Percentiles rank a stretch among this genome's conserved stretches.
These are phyloP conservation scores for Calidris pygmaea DNA, from an alignment of 2,113 vertebrate genomes.

Conservation along the genomic window DNA sequence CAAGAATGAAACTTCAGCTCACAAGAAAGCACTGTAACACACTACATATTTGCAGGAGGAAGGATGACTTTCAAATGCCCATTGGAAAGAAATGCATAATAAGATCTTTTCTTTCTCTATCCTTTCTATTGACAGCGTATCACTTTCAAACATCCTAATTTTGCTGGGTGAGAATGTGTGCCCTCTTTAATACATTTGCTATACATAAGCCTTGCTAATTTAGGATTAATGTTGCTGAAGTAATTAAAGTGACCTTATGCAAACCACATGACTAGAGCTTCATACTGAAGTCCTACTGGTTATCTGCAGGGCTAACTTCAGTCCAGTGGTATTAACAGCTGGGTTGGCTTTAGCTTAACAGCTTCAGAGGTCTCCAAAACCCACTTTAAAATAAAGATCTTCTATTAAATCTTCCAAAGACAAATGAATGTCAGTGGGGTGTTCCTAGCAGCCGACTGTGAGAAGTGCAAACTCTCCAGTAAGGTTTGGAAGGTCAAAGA, in stretches of 20 bases:
- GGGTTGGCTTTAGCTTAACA: background rate
- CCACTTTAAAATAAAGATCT: background rate
- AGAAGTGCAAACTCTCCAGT: background rate
- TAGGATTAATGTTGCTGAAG: conserved; percentile 53
- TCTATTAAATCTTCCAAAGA: background rate
- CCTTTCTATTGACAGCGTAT: conserved; percentile 15
- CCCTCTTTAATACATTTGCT: conserved; percentile 4
- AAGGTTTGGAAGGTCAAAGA: background rate
- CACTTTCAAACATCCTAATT: conserved; percentile 29
- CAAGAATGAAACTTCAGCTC: background rate
- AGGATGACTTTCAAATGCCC: conserved; percentile 32
- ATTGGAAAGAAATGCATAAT: background rate
- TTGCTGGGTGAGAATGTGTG: background rate
- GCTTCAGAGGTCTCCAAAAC: conserved; percentile 30
- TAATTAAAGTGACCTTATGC: conserved; percentile 59
- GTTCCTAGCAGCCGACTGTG: background rate
- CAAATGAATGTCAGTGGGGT: background rate
- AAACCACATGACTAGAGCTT: background rate
- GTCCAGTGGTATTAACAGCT: background rate
- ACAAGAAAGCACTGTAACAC: background rate
- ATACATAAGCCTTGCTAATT: conserved; percentile 48
- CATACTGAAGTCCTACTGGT: background rate
- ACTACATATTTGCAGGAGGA: background rate
- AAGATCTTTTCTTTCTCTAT: background rate
- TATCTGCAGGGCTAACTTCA: conserved; percentile 9